These are phyloP conservation scores for Fundulus diaphanus DNA, from an alignment of 2,797 vertebrate genomes.

Conservation along the genomic window DNA sequence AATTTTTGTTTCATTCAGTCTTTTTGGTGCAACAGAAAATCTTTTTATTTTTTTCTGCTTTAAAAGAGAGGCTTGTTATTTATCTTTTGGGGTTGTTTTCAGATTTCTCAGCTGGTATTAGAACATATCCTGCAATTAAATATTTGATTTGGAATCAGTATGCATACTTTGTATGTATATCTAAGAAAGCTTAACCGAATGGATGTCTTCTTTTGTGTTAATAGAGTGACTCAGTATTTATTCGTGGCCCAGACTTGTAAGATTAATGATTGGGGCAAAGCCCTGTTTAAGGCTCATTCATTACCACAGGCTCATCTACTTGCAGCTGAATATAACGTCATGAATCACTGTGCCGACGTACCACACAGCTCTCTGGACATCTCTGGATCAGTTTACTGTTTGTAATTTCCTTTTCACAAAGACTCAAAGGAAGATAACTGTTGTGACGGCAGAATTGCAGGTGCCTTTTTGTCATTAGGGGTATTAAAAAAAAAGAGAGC, in stretches of 20 bases:
- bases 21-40: slow-evolving; percentile 19
- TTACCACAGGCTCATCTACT: slow-evolving; percentile 72
- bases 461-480: slow-evolving; percentile 8
- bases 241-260: slow-evolving; percentile 55
- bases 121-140: slow-evolving; percentile 30
- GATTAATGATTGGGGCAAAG: slow-evolving; percentile 74
- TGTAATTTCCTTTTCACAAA: slow-evolving; percentile 59
- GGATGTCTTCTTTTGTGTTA: slow-evolving; percentile 75
- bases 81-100: slow-evolving; percentile 19
- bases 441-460: slow-evolving; percentile 18
- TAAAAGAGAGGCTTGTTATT: slow-evolving; percentile 21
- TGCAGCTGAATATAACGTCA: slow-evolving; percentile 67
- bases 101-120: slow-evolving; percentile 40
- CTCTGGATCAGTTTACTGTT: slow-evolving; percentile 49
- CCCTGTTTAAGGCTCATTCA: slow-evolving; percentile 75
- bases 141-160: slow-evolving; percentile 63
- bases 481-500: slow-evolving; percentile 33
- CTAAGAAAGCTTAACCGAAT: slow-evolving; percentile 57
- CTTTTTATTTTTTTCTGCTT: slow-evolving; percentile 39
- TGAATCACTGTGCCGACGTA: slow-evolving; percentile 68
- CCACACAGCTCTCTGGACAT: slow-evolving; percentile 33
- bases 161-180: slow-evolving; percentile 52
- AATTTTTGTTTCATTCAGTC: slow-evolving; percentile 34
- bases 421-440: slow-evolving; percentile 32
- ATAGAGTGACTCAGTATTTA: slow-evolving; percentile 71